Evolutionary conservation across 2,888 invertebrate species (phyloP), one percentile per base, ranked within the genome.

Genomic region (Halictus quadricinctus): DNA sequence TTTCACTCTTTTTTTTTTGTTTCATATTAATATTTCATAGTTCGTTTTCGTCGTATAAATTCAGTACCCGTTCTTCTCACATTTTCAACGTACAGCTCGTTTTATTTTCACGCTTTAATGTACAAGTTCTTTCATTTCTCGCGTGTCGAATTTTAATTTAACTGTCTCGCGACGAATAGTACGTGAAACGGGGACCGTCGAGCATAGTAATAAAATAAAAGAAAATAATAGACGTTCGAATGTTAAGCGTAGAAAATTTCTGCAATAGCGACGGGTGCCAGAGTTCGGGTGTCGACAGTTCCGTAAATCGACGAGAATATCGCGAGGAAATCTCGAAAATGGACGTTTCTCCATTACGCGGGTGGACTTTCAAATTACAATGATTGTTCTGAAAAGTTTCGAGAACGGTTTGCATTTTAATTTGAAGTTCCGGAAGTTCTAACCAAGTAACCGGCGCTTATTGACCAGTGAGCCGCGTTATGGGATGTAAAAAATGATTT

Each of bases 401-500:
- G 5, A 10, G 41, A 69, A 43, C 41, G 21, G 21, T 41, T 36
- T 21, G 69, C 69, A 41, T 69, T 69, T 69, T 69, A 41, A 72
- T 72, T 15, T 5, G 13, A 25, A 72, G 13, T 72, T 25, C 12
- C 46, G 21, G 13, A 70, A 43, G 43, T 70, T 43, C n/a, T 21
- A 4, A 41, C 70, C n/a, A 43, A 46, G 43, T 72, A 70, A 4
- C 21, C 5, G 7, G 21, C 7, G 10, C 43, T 41, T 70, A 21
- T 12, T 70, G 43, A 12, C 13, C 21, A 46, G 43, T n/a, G 41
- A 46, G 25, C 25, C 46, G 70, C 46, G 25, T n/a, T 60, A 58
- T 43, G 41, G 25, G 13, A 60, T 0, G 5, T 7, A 21, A 60
- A 69, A 74, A 72, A 64, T 72, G 1, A 73, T 84, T 78, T 58